Evolutionary conservation across 2,113 vertebrate genomes (phyloP).

Genomic region (Hystrix brachyura): DNA sequence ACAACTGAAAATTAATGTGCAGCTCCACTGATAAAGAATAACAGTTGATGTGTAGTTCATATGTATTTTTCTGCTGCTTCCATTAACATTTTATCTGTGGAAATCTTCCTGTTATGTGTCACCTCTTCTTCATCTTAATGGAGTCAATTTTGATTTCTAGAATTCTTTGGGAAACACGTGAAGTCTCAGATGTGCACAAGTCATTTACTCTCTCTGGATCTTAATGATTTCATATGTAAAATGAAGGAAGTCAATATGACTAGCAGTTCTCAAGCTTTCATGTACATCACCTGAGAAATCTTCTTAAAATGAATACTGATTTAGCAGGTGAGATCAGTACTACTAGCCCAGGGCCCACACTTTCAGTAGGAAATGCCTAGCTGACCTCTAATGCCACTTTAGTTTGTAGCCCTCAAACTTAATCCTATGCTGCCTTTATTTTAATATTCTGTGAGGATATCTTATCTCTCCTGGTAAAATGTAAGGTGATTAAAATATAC

Average conservation of each 20-base stretch:
- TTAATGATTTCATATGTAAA: not conserved
- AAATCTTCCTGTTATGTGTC: slow-evolving; percentile 7
- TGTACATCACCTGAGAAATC: not conserved
- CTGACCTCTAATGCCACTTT: not conserved
- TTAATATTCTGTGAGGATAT: slow-evolving; percentile 38
- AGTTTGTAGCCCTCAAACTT: slow-evolving; percentile 8
- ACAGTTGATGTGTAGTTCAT: not conserved
- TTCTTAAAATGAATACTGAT: slow-evolving; percentile 43
- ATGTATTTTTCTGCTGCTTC: slow-evolving; percentile 24
- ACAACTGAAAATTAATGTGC: slow-evolving; percentile 44
- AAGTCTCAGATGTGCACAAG: slow-evolving; percentile 24
- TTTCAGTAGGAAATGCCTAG: slow-evolving; percentile 5
- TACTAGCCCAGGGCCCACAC: not conserved
- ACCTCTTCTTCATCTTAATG: slow-evolving; percentile 27
- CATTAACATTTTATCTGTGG: slow-evolving; percentile 52
- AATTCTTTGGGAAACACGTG: slow-evolving; percentile 1
- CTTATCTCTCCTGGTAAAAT: not conserved
- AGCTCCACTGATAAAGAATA: slow-evolving; percentile 36
- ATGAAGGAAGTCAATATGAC: slow-evolving; percentile 20
- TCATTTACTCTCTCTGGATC: slow-evolving; percentile 37
- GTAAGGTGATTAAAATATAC: not conserved
- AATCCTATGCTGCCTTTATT: slow-evolving; percentile 16
- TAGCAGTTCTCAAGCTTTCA: not conserved
- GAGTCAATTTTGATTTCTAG: slow-evolving; percentile 31
- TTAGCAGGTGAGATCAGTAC: not conserved